These are phyloP conservation scores for Pogona vitticeps DNA, from an alignment of 2,113 vertebrate species.

Conservation along the genomic window DNA sequence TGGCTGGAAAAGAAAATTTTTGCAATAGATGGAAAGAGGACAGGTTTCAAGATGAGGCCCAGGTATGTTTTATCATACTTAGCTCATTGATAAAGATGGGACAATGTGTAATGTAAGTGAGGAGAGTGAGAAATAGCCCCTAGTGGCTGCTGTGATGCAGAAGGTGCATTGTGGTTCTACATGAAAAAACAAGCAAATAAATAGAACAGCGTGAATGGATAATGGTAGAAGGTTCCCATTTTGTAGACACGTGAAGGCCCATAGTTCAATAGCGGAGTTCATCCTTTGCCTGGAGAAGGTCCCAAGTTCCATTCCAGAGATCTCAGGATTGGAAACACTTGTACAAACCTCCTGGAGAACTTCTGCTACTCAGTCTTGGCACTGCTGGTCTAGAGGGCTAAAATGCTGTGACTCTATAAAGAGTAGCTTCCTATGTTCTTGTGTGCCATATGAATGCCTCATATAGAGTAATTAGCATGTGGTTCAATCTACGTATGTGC, in stretches of 20 bases:
- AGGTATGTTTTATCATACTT: not conserved
- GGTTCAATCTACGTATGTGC: conserved; percentile 15
- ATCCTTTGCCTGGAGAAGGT: too few relatives aligned
- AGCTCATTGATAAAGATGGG: not conserved
- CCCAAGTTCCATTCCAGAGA: too few relatives aligned
- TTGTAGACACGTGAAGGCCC: not conserved
- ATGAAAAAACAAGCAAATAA: not conserved
- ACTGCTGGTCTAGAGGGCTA: too few relatives aligned
- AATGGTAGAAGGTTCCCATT: not conserved
- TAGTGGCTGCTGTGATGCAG: not conserved
- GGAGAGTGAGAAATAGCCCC: not conserved
- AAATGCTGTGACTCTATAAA: too few relatives aligned
- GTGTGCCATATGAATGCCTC: too few relatives aligned
- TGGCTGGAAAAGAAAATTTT: not conserved
- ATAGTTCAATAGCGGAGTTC: too few relatives aligned
- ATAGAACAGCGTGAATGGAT: not conserved
- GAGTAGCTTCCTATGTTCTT: too few relatives aligned
- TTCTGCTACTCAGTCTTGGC: too few relatives aligned
- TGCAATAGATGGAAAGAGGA: not conserved
- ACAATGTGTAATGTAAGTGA: not conserved
- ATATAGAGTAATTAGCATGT: not conserved
- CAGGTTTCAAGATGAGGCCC: not conserved
- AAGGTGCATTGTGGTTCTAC: too few relatives aligned
- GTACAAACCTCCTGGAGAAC: too few relatives aligned
- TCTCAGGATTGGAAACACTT: too few relatives aligned